Percentiles rank a stretch among this genome's conserved stretches.
These are phyloP conservation scores for Lordiphosa clarofinis DNA, from an alignment of 1,140 invertebrate genomes.

Conservation along the genomic window DNA sequence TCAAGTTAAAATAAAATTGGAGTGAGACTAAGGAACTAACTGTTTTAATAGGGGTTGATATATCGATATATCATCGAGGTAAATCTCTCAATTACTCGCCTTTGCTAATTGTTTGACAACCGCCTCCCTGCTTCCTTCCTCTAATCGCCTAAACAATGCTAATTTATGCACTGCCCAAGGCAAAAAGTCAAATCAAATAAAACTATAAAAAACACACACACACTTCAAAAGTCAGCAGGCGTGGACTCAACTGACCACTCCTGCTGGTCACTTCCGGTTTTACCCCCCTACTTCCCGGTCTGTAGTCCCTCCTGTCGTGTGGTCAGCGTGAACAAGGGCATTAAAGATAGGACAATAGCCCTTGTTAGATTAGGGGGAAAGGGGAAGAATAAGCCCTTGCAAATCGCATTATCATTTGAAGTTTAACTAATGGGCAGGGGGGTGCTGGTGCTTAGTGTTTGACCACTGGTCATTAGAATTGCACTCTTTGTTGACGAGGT, in stretches of 20 bases:
- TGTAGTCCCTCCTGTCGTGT: conserved; percentile 5
- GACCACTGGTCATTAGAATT: conserved; percentile 3
- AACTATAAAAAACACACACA: conserved; percentile 42
- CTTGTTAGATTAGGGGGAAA: conserved; percentile 21
- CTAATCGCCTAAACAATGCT: conserved; percentile 29
- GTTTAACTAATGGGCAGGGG: conserved; percentile 36
- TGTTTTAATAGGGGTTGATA: no score
- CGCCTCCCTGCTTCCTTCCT: conserved; percentile 1
- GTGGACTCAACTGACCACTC: conserved; percentile 53
- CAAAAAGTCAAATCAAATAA: conserved; percentile 64
- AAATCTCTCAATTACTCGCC: conserved; percentile 47
- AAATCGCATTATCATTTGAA: conserved; percentile 66
- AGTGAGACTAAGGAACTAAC: no score
- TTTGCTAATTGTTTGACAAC: conserved; percentile 47
- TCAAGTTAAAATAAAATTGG: no score
- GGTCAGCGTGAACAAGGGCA: conserved; percentile 36
- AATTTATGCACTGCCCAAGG: conserved; percentile 71
- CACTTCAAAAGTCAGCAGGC: conserved; percentile 49
- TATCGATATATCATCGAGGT: neutral
- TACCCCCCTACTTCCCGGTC: neutral
- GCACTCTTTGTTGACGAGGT: neutral
- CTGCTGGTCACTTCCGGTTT: conserved; percentile 37
- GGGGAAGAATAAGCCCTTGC: conserved; percentile 12
- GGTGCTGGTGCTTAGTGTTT: conserved; percentile 12
- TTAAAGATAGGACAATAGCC: conserved; percentile 30